Percentiles rank a stretch among this genome's conserved stretches.
phyloP scores from a whole-genome alignment of 2,888 invertebrate genomes.

The Xiphydria camelus region DNA sequence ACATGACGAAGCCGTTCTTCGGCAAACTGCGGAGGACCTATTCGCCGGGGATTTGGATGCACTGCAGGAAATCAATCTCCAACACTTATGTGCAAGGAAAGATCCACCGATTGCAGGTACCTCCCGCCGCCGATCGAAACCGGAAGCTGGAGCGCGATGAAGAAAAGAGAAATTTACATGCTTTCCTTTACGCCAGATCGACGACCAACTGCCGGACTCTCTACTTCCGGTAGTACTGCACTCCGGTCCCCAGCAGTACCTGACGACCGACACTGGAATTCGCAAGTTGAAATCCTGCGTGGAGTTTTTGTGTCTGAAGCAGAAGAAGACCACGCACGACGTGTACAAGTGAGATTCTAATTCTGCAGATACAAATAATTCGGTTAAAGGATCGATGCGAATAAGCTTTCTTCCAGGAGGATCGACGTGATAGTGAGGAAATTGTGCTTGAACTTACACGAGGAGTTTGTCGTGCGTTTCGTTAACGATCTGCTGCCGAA shows the following conservation, averaged over 20 bases:
- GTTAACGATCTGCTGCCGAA: conserved; percentile 40
- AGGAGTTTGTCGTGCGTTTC: conserved; percentile 43
- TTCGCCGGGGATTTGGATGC: conserved; percentile 75
- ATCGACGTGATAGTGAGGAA: conserved; percentile 41
- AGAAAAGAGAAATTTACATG: no score
- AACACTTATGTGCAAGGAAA: conserved; percentile 70
- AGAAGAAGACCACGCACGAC: conserved; percentile 38
- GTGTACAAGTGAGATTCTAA: conserved; percentile 40
- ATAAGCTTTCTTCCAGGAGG: conserved; percentile 30
- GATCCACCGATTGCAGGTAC: conserved; percentile 66
- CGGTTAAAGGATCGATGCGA: not conserved
- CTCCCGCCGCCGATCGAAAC: no score
- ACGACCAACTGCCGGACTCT: conserved; percentile 75
- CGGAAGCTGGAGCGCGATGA: no score
- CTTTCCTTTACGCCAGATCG: conserved; percentile 65
- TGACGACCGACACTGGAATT: conserved; percentile 36
- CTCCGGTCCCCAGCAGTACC: conserved; percentile 60
- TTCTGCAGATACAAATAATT: not conserved
- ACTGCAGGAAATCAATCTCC: conserved; percentile 71
- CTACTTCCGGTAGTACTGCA: conserved; percentile 71
- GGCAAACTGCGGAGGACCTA: conserved; percentile 76
- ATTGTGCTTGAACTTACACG: conserved; percentile 45
- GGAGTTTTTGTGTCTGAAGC: conserved; percentile 46
- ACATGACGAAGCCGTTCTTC: conserved; percentile 84
- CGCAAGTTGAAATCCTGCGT: conserved; percentile 45